Evolutionary conservation across 1,140 invertebrate species (phyloP), one percentile per base, ranked within the genome.

Genomic region (Vanessa tameamea): DNA sequence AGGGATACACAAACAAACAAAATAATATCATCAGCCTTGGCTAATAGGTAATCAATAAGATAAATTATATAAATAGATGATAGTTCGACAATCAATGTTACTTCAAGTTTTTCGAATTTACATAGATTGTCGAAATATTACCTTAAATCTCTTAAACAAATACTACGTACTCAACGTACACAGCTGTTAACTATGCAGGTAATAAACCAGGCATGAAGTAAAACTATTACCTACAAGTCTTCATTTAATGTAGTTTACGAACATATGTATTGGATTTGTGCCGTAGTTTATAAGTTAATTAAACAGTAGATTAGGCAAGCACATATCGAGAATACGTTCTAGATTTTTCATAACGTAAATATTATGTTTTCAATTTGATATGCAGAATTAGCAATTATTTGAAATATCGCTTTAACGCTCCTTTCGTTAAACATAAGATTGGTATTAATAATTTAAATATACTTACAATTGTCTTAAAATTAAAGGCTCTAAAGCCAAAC

Each of bases 401-500:
- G 11, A 8, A 37, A 61, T 8, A 5, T n/a, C 5, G 13, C 13
- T 31, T 43, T 37, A 61, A 16, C 31, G 31, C 15, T 37, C 5
- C 3, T 37, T 31, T 37, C 14, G 5, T 61, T 1, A 61, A 31
- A 31, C 31, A 12, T 0, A 61, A 37, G 0, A 12, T 15, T 61
- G 37, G 8, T 16, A 68, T 43, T 69, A 76, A 72, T 73, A 66
- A 37, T 51, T 47, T 59, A 66, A 55, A 15, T 64, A 74, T 92
- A 92, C 90, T 92, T 76, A 92, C 90, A 87, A 87, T 89, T 83
- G 82, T 86, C 83, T 79, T 90, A 90, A 90, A 87, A 85, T 85
- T 87, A 88, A 84, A 82, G 87, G 88, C 85, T 80, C 64, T 76
- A 79, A 82, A 85, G 86, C 89, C 88, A 63, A 82, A 86, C 84